Percentiles rank a stretch among this genome's conserved stretches.
Conservation (phyloP, 2,113 vertebrate genomes). For the Verasper variegatus region DNA sequence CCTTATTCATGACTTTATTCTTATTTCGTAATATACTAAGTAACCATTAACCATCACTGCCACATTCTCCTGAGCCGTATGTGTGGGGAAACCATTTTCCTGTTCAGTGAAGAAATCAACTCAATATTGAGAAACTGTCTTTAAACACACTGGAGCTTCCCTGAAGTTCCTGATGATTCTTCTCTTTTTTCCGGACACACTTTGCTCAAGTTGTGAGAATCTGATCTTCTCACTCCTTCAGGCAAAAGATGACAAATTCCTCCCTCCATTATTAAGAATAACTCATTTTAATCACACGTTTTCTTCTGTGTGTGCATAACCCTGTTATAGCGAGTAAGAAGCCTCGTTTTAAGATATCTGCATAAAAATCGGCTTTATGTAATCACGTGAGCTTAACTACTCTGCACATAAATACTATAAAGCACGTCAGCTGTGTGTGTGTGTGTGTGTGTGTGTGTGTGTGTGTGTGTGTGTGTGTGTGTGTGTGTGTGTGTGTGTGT, state of each 20-base stretch:
- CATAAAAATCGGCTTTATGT: conserved; percentile 14
- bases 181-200: background rate
- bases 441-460: background rate
- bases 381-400: background rate
- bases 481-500: background rate
- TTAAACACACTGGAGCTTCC: too few species aligned
- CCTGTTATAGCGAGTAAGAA: conserved; percentile 9
- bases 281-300: conserved; percentile 45
- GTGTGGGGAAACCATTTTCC: too few species aligned
- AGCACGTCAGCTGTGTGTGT: background rate
- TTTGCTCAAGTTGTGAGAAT: background rate
- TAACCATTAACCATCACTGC: background rate
- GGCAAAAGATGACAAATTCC: conserved; percentile 54
- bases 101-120: too few species aligned
- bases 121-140: too few species aligned
- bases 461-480: background rate
- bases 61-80: background rate
- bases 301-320: conserved; percentile 13
- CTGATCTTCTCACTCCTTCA: conserved; percentile 25
- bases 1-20: background rate
- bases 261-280: conserved; percentile 43
- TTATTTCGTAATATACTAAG: too few species aligned
- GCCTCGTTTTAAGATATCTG: background rate
- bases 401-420: background rate
- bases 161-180: too few species aligned